Base-by-base conservation (phyloP, 2,797 vertebrate species). In the Sebastes baramenuke region DNA sequence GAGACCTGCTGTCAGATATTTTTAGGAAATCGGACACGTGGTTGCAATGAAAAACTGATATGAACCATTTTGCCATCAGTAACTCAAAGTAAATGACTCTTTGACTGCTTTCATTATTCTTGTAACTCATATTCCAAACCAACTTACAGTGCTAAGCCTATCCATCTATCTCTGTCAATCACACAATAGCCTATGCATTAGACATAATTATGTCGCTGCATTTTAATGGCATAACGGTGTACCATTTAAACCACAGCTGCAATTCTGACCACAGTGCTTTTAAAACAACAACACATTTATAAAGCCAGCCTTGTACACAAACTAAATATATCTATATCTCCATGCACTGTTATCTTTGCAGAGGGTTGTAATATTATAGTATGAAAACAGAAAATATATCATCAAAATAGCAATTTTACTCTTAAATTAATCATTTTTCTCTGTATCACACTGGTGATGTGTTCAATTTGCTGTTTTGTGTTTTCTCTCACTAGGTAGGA, bases 341-440 rank as follows among this genome's bases (percentile, higher is more conserved):
- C 69, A 54, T 72, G 82, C 82, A n/a, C 64, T 22, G 87, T 91
- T 76, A 92, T 92, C 90, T 89, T 90, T 88, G 80, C n/a, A 3
- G 62, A 83, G 76, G 75, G 93, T 88, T 84, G 87, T 73, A 87
- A 91, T 89, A 83, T 82, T 84, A 86, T 87, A 81, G 87, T 87
- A 78, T 87, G 86, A 86, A 94, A 92, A 85, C 84, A 80, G 85
- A 93, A 93, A 94, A 95, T 92, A 92, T 85, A 89, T 94, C 90
- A 94, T 95, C 90, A 95, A 95, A 94, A 96, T 92, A 95, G 89
- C 95, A 95, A 95, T 95, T 95, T 93, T 94, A 93, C 93, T 94
- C 94, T 95, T 95, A 93, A 95, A 95, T 95, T 95, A 95, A 95
- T 96, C 82, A 88, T 92, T 94, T 94, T 94, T 94, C 91, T 91